Percentiles rank a stretch among this genome's conserved stretches.
phyloP scores from a whole-genome alignment of 2,888 invertebrate genomes.

The Eilema caniola region DNA sequence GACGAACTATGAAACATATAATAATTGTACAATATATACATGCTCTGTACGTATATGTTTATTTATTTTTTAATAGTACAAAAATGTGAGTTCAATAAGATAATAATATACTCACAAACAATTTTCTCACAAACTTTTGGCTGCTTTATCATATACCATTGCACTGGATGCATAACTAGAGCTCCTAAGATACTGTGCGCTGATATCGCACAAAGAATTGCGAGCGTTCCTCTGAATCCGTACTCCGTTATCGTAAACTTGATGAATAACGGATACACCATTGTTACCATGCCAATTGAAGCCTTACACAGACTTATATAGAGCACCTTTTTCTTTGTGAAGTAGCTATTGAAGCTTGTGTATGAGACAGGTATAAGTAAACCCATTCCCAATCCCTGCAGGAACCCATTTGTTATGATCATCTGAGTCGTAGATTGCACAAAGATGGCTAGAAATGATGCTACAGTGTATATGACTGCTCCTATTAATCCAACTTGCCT shows the following conservation, averaged over 20 bases:
- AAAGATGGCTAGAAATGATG: constrained; percentile 89
- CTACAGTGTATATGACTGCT: constrained; percentile 88
- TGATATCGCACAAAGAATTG: constrained; percentile 89
- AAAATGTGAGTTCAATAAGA: background rate
- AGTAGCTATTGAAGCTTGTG: constrained; percentile 92
- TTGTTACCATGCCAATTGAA: constrained; percentile 89
- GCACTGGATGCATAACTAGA: constrained; percentile 90
- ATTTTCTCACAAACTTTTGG: constrained; percentile 76
- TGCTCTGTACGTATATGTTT: too few species aligned
- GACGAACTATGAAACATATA: too few species aligned
- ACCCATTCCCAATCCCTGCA: constrained; percentile 90
- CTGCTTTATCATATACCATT: constrained; percentile 89
- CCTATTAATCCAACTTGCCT: constrained; percentile 90
- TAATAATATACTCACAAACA: constrained; percentile 72
- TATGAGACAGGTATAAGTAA: constrained; percentile 91
- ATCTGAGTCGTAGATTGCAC: constrained; percentile 88
- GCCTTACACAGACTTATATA: constrained; percentile 91
- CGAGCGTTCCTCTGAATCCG: constrained; percentile 91
- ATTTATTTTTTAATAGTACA: background rate
- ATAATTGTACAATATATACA: too few species aligned
- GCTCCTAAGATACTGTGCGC: constrained; percentile 90
- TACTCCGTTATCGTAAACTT: constrained; percentile 88
- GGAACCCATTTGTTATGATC: constrained; percentile 88
- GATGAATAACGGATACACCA: constrained; percentile 89
- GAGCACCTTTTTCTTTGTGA: constrained; percentile 89